Percentiles rank a stretch among this genome's conserved stretches.
Conservation (phyloP, 2,888 invertebrate genomes). For the Cephus pulcher region DNA sequence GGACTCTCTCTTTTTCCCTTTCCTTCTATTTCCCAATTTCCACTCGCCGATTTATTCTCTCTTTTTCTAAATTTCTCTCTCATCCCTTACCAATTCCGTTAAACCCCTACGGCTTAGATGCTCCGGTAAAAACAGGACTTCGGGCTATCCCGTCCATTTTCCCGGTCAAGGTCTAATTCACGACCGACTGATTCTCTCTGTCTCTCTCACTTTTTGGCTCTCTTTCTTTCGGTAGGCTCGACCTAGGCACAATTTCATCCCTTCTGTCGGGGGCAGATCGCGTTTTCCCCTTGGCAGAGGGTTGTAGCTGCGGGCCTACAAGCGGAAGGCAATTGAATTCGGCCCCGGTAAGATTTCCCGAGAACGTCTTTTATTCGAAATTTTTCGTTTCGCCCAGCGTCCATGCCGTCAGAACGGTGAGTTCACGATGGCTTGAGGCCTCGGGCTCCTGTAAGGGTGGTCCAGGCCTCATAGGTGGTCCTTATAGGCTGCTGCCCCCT, state of each 20-base stretch:
- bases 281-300: not conserved
- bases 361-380: not conserved
- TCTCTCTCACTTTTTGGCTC: not conserved
- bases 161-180: slow-evolving; percentile 1
- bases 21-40: not conserved
- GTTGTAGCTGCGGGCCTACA: not conserved
- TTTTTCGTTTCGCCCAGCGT: not conserved
- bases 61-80: not conserved
- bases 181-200: not conserved
- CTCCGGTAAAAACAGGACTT: not conserved
- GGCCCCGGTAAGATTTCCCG: not conserved
- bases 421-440: not conserved
- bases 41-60: not conserved
- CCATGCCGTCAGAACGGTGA: not conserved
- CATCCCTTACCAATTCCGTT: not conserved
- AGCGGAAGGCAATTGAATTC: slow-evolving; percentile 4
- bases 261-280: not conserved
- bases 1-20: not conserved
- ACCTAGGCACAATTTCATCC: not conserved
- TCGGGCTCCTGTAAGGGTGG: not conserved
- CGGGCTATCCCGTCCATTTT: not conserved
- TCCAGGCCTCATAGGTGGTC: not conserved
- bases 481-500: not conserved
- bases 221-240: not conserved
- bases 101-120: not conserved